Evolutionary conservation across 2,113 vertebrate genomes (phyloP).

Genomic region (Callaeas wilsoni): DNA sequence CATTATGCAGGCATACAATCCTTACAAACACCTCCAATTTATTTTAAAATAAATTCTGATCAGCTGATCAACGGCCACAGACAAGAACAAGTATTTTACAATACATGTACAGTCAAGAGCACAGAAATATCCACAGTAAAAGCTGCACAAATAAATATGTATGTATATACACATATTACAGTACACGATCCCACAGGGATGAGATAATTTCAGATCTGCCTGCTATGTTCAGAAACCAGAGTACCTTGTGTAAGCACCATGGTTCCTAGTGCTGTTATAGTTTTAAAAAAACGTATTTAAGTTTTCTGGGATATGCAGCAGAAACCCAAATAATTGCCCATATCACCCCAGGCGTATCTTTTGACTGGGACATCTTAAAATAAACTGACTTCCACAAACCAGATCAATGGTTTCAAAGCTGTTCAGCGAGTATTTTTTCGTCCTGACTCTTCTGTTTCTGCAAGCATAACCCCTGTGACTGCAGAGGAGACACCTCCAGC

Average conservation of each 20-base stretch:
- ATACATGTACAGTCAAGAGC: background rate
- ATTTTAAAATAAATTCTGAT: background rate
- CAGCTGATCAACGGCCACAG: background rate
- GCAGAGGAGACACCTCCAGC: background rate
- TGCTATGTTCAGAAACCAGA: constrained; percentile 3
- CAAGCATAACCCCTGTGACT: background rate
- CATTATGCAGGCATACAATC: background rate
- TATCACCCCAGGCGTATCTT: background rate
- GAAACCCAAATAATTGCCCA: background rate
- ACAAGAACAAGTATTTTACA: background rate
- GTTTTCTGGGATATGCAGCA: background rate
- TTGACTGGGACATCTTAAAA: background rate
- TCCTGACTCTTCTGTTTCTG: background rate
- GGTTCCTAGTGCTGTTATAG: background rate
- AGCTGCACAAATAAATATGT: background rate
- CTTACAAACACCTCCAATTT: background rate
- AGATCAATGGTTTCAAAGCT: background rate
- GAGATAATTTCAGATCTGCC: background rate
- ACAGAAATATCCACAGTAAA: background rate
- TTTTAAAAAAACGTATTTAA: background rate
- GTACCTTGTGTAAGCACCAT: background rate
- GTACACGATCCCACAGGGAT: constrained; percentile 63
- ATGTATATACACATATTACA: background rate
- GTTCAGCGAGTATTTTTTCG: background rate
- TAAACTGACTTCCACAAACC: background rate